phyloP scores from a whole-genome alignment of 1,140 invertebrate genomes.

The Zelostemma sp. region DNA sequence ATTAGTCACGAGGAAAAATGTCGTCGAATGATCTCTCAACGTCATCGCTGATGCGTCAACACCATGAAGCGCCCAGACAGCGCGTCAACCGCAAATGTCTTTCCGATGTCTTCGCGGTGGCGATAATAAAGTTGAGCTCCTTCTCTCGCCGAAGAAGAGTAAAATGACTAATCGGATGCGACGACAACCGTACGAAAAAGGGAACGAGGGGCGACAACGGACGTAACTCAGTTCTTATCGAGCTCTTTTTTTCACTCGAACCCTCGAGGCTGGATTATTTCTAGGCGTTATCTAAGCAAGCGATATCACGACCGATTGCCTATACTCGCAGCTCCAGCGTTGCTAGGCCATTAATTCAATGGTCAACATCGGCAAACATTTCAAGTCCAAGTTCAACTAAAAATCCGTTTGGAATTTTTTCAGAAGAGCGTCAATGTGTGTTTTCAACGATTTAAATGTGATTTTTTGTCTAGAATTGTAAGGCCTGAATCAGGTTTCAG shows the following conservation, averaged over 20 bases:
- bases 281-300: neutral
- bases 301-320: neutral
- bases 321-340: too few relatives aligned
- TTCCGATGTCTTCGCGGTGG: slow-evolving; percentile 1
- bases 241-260: neutral
- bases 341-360: too few relatives aligned
- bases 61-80: neutral
- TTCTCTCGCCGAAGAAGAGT: neutral
- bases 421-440: too few relatives aligned
- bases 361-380: too few relatives aligned
- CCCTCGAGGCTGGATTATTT: neutral
- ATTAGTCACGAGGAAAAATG: neutral
- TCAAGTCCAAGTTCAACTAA: too few relatives aligned
- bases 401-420: too few relatives aligned
- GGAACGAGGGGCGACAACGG: neutral
- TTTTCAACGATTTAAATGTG: too few relatives aligned
- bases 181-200: neutral
- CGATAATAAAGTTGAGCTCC: slow-evolving; percentile 4
- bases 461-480: too few relatives aligned
- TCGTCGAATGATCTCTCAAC: neutral
- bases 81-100: neutral
- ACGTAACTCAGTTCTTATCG: slow-evolving; percentile 1
- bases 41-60: neutral
- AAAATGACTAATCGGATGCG: slow-evolving; percentile 4
- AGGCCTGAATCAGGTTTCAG: too few relatives aligned